phyloP scores from a whole-genome alignment of 2,797 vertebrate species.

The Gastrophryne carolinensis region DNA sequence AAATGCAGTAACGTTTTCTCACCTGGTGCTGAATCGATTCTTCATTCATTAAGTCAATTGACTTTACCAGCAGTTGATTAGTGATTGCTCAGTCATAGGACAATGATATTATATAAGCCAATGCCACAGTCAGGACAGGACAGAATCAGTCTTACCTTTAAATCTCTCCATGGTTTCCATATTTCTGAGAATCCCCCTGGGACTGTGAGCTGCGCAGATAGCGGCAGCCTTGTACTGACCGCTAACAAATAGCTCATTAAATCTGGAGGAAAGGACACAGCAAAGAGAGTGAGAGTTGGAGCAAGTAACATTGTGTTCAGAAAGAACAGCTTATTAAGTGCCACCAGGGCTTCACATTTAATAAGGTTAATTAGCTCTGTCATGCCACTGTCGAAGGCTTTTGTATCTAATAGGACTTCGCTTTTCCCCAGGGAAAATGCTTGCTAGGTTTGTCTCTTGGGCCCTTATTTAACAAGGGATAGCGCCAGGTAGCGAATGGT shows the following conservation, averaged over 20 bases:
- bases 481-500: too few species aligned
- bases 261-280: slow-evolving; percentile 62
- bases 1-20: too few species aligned
- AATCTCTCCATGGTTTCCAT: slow-evolving; percentile 68
- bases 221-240: slow-evolving; percentile 72
- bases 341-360: slow-evolving; percentile 1
- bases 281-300: background rate
- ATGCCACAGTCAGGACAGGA: too few species aligned
- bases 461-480: too few species aligned
- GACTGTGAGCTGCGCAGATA: slow-evolving; percentile 67
- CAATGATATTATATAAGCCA: too few species aligned
- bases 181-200: slow-evolving; percentile 72
- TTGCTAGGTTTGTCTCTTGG: background rate
- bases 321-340: background rate
- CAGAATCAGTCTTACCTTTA: slow-evolving; percentile 57
- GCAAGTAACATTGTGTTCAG: background rate
- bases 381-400: slow-evolving; percentile 18
- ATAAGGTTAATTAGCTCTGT: slow-evolving; percentile 39
- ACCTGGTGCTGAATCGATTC: too few species aligned
- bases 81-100: too few species aligned
- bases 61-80: too few species aligned
- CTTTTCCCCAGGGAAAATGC: background rate
- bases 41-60: too few species aligned
- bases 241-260: slow-evolving; percentile 68
- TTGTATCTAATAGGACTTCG: background rate